Evolutionary conservation across 2,888 invertebrate genomes (phyloP).

Genomic region (Vesta saturnalis): DNA sequence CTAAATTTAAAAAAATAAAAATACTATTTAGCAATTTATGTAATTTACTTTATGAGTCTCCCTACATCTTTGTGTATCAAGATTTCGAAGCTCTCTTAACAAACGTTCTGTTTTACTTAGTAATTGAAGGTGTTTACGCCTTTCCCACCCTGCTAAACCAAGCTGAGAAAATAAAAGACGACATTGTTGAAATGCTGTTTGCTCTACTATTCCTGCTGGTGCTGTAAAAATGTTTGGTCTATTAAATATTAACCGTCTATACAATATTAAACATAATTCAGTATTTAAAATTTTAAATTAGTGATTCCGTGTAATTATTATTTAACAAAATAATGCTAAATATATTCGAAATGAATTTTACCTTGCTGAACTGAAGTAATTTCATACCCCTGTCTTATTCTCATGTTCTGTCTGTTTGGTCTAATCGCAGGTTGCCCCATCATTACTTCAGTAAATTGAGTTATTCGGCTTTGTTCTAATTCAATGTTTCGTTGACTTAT

Average conservation of each 20-base stretch:
- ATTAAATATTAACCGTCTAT: neutral
- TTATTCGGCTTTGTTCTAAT: constrained; percentile 68
- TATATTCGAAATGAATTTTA: too few species aligned
- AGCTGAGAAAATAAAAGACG: constrained; percentile 91
- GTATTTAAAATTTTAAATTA: too few species aligned
- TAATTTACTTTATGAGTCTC: constrained; percentile 86
- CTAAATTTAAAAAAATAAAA: constrained; percentile 40
- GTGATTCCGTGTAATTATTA: neutral
- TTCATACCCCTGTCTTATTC: constrained; percentile 40
- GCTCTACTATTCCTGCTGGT: constrained; percentile 41
- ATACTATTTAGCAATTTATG: neutral
- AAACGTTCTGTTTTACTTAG: constrained; percentile 89
- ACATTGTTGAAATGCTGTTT: constrained; percentile 80
- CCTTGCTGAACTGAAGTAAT: constrained; percentile 43
- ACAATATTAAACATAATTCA: neutral
- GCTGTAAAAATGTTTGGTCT: constrained; percentile 13
- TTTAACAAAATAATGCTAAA: neutral
- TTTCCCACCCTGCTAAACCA: constrained; percentile 90
- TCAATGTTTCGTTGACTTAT: constrained; percentile 88
- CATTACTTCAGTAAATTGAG: constrained; percentile 55
- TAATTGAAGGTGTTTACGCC: constrained; percentile 84
- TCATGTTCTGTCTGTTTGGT: constrained; percentile 51
- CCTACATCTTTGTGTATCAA: constrained; percentile 90
- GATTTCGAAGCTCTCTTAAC: constrained; percentile 88
- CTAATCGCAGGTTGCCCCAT: constrained; percentile 54